Evolutionary conservation across 2,797 vertebrate genomes (phyloP), one percentile per base, ranked within the genome.

Genomic region (Gymnothorax javanicus): DNA sequence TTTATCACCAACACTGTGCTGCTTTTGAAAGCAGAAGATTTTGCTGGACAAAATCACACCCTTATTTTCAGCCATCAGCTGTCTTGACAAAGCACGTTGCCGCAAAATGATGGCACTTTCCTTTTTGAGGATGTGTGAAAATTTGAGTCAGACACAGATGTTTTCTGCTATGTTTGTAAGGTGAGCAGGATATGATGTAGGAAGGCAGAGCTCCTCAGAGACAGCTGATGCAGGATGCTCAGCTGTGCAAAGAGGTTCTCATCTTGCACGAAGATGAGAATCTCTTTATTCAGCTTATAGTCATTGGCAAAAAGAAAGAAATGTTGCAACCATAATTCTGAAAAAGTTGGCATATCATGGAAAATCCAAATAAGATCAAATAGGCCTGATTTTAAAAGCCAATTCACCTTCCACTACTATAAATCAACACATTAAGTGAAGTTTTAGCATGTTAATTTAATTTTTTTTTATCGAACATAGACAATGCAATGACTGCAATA

Each of bases 11-110:
- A 23, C 6, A 56, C 77, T 8, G 20, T 1, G 7, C 52, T n/a
- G 77, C 50, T 56, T 56, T 20, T 81, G 77, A 56, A 81, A 81
- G 52, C 77, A 81, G 9, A 81, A 81, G n/a, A n/a, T n/a, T 77
- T 56, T 8, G 7, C 25, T 6, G 23, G 43, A 54, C 64, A 3
- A 52, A 79, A 81, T n/a, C 3, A n/a, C 7, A 20, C 11, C 77
- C 52, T 81, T 56, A 81, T 81, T 81, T 56, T 81, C 50, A 43
- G 33, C 33, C 52, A 0, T 20, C 77, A 56, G 77, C 52, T 81
- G 50, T 81, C 52, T 52, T 56, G 77, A 81, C 77, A 23, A 23
- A 81, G 50, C 52, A 2, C 56, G 54, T 20, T 17, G 27, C 20
- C 13, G 20, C 20, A 12, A 81, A 81, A 56, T 25, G 77, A 20